These are phyloP conservation scores for Oligia latruncula DNA, from an alignment of 2,888 invertebrate genomes.

Conservation along the genomic window DNA sequence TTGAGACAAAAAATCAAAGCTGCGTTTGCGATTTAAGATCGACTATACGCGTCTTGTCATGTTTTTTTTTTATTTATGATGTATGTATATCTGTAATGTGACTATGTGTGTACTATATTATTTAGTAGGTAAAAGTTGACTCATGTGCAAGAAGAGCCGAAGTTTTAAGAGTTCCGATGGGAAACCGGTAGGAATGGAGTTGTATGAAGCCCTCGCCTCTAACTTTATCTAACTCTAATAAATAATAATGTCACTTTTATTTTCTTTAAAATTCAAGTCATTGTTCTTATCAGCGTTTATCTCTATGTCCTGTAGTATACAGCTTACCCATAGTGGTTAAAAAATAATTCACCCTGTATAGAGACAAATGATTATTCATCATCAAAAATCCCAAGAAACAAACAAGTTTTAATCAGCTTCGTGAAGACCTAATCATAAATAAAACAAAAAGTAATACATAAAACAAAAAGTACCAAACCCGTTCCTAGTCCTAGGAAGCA, in stretches of 20 bases:
- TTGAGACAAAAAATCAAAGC: no score
- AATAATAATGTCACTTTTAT: neutral
- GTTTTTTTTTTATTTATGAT: no score
- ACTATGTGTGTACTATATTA: no score
- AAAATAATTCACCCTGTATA: neutral
- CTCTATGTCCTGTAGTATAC: neutral
- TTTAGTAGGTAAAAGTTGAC: neutral
- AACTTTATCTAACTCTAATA: neutral
- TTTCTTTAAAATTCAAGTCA: neutral
- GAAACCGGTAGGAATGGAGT: neutral
- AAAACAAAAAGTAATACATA: slow-evolving; percentile 14
- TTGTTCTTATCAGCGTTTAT: neutral
- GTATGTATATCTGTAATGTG: no score
- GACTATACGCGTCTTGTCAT: no score
- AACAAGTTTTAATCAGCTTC: neutral
- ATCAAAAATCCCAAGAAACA: slow-evolving; percentile 30
- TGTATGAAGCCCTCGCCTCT: neutral
- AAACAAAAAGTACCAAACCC: slow-evolving; percentile 46
- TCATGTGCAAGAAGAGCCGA: neutral
- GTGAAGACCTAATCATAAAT: slow-evolving; percentile 53
- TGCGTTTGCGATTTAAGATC: no score
- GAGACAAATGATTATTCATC: neutral
- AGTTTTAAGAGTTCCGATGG: neutral
- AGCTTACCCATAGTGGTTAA: neutral
- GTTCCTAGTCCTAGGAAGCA: slow-evolving; percentile 61